Percentiles rank a stretch among this genome's conserved stretches.
phyloP scores from a whole-genome alignment of 2,113 vertebrate species.

The Charadrius vociferus region DNA sequence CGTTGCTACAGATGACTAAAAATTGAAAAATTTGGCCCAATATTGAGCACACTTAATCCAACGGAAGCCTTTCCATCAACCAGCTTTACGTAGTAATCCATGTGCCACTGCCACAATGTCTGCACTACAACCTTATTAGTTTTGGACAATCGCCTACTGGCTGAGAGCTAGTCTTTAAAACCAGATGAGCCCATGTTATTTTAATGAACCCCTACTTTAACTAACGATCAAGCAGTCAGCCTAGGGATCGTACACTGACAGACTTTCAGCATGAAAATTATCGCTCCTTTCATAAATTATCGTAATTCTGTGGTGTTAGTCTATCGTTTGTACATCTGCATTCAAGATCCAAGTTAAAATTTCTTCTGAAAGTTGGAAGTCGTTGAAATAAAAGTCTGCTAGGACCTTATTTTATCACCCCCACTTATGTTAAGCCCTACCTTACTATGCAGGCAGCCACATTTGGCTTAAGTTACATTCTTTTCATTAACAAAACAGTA shows the following conservation, averaged over 20 bases:
- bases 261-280: background rate
- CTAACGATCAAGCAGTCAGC: background rate
- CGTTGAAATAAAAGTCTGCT: background rate
- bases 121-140: background rate
- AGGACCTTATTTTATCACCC: background rate
- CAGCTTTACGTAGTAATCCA: background rate
- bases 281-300: background rate
- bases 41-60: background rate
- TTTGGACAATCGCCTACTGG: background rate
- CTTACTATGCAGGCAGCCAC: background rate
- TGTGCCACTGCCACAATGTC: background rate
- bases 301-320: background rate
- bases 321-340: background rate
- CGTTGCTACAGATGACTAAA: background rate
- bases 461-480: background rate
- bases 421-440: background rate
- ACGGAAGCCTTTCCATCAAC: background rate
- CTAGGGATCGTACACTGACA: background rate
- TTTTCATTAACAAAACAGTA: constrained; percentile 8
- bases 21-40: background rate
- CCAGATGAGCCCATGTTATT: constrained; percentile 26
- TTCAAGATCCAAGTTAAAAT: background rate
- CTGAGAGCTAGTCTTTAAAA: constrained; percentile 29
- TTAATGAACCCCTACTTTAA: constrained; percentile 49
- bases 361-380: background rate